Base-by-base conservation (phyloP, 2,888 invertebrate species). In the Lasioglossum figueresi region DNA sequence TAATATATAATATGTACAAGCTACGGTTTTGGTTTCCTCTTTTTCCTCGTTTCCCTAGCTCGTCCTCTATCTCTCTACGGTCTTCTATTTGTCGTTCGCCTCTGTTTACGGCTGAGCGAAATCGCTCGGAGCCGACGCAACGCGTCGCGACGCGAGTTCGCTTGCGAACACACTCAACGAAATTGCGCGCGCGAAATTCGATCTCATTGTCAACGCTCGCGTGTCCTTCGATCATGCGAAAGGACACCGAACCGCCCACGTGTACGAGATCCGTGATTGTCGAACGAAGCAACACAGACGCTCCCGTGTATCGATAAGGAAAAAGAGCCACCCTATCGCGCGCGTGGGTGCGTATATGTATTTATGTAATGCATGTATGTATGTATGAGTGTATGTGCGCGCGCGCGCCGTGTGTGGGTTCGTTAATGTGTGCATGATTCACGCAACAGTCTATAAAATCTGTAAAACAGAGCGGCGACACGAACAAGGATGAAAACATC, bases 1-100 rank as follows among this genome's bases (percentile, higher is more conserved):
- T 70, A 84, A 84, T 72, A 43, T 52, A 92, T 92, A 92, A 91
- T 88, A 91, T 91, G 91, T 91, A 80, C 91, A 91, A 91, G 83
- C 85, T 91, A 91, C 80, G 31, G 87, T 90, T 92, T 91, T 92
- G 92, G 92, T 91, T 91, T 90, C 79, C 82, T 86, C 80, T 83
- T 90, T 87, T 85, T 56, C 80, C 82, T 82, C 37, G 23, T 70
- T n/a, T 37, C 40, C 40, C 40, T n/a, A 23, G 12, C 37, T 8
- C 23, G 12, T n/a, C 68, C 68, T 5, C 34, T 16, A 23, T 23
- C 63, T 31, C 16, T 27, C 31, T 66, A n/a, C 4, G 40, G 19
- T 31, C 63, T 19, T 70, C 40, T 40, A 37, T 40, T n/a, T n/a
- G n/a, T n/a, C 70, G 68, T 19, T 23, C 68, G 37, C 37, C 37